Base-by-base conservation (phyloP, 2,888 invertebrate genomes). In the Melanostoma scalare region DNA sequence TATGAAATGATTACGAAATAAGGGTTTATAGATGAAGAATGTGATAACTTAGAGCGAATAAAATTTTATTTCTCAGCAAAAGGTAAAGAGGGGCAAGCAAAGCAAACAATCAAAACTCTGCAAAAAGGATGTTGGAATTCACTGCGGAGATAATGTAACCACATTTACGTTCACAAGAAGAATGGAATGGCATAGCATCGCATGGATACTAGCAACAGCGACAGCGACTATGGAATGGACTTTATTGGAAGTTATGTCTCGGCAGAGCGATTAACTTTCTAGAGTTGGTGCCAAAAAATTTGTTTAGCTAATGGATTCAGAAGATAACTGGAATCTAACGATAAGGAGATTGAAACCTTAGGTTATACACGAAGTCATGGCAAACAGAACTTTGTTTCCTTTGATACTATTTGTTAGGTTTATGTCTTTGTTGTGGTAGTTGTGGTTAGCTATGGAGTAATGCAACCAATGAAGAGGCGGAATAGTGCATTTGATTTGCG, bases 181-280 rank as follows among this genome's bases (percentile, higher is more conserved):
- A 20, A 20, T 20, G 20, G 20, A 1, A 20, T 20, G 20, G 20
- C 20, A 20, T 20, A 20, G 20, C 20, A 1, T 20, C 20, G 20
- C 20, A 20, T 20, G 53, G 36, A 68, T 63, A 44, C 65, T 8
- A 40, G 31, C 48, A 53, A 52, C 20, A 56, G 40, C 8, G 68
- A 38, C 60, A 58, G 31, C 30, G 8, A 58, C 53, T 8, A 35
- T 53, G 35, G 63, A 60, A 35, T 53, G 35, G 69, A 60, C 42
- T 75, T 67, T 71, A 71, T 80, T 71, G 53, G 31, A 61, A 53
- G 65, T 71, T 71, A 65, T 60, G 71, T 46, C 50, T 80, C 48
- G 9, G 42, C 74, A 71, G 38, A 53, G 71, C 75, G 80, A 80
- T 80, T 80, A 80, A 67, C 65, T 65, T 71, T 75, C 56, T 80